Base-by-base conservation (phyloP, 2,888 invertebrate genomes). In the Xylota sylvarum region DNA sequence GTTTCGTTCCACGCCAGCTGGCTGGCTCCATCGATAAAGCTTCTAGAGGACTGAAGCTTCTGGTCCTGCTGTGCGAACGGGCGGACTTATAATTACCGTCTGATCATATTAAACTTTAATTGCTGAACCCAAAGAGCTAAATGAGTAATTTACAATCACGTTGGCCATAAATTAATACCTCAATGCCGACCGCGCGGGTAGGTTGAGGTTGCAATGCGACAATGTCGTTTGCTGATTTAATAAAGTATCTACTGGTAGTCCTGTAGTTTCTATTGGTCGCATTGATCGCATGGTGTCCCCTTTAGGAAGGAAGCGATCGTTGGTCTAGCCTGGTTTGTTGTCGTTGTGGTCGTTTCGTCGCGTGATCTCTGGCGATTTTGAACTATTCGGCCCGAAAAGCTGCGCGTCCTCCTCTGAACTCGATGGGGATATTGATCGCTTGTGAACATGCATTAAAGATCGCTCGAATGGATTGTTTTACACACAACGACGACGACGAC, bases 381-480 rank as follows among this genome's bases (percentile, higher is more conserved):
- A 74, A 83, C 83, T 78, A 83, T 83, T 83, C 60, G 65, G 58
- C 43, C 60, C 50, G 60, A 80, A 80, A 74, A 60, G 69, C 55
- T 50, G 76, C 60, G 67, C 73, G 74, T 82, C 60, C 60, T 27
- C 72, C 72, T 19, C 60, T 64, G 67, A 52, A 50, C 60, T 50
- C 23, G 67, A 30, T 10, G 55, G 43, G 77, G 82, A 86, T 73
- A 81, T 77, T 77, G 86, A 86, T 82, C 82, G 86, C 82, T 82
- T 86, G 78, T 81, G 81, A 86, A 82, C 86, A 86, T 86, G 86
- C 77, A 86, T 81, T 86, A 77, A 86, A 82, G 86, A 86, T 86
- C 82, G 86, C 77, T 86, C 56, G 65, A 86, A 86, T 86, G 86
- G 86, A 86, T 86, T 82, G 82, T 82, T 86, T 78, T 81, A 86